phyloP scores from a whole-genome alignment of 2,113 vertebrate genomes.

The Myiopsitta monachus region DNA sequence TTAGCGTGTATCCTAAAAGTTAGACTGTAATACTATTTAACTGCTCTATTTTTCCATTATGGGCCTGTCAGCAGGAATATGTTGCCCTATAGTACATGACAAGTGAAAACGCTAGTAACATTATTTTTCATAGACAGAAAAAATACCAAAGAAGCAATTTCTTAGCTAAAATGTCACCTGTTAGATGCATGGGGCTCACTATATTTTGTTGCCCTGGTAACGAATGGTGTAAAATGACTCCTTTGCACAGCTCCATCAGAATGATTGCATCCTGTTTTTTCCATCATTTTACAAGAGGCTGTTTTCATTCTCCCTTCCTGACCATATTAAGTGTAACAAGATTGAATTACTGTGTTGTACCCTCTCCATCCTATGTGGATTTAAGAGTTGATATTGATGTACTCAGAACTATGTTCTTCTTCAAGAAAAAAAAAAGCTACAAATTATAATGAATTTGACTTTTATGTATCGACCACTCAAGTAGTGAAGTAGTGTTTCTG shows the following conservation, averaged over 20 bases:
- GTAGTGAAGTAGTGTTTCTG: slow-evolving; percentile 83
- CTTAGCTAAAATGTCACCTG: slow-evolving; percentile 87
- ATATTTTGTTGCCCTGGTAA: slow-evolving; percentile 87
- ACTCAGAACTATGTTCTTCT: slow-evolving; percentile 80
- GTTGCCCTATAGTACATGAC: slow-evolving; percentile 84
- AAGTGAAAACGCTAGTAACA: slow-evolving; percentile 84
- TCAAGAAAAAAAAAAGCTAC: slow-evolving; percentile 81
- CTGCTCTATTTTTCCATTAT: slow-evolving; percentile 84
- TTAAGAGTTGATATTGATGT: slow-evolving; percentile 88
- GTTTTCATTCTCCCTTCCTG: slow-evolving; percentile 87
- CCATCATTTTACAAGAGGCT: slow-evolving; percentile 87
- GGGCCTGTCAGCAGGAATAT: slow-evolving; percentile 80
- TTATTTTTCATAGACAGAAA: slow-evolving; percentile 85
- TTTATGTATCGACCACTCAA: slow-evolving; percentile 83
- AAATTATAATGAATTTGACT: slow-evolving; percentile 90
- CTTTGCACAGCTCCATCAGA: slow-evolving; percentile 84
- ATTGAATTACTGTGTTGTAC: slow-evolving; percentile 85
- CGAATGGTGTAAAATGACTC: slow-evolving; percentile 86
- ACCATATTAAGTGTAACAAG: slow-evolving; percentile 85
- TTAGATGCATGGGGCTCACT: slow-evolving; percentile 84
- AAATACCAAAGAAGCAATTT: slow-evolving; percentile 86
- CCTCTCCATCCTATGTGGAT: slow-evolving; percentile 83
- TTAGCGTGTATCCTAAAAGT: slow-evolving; percentile 84
- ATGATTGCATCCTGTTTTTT: slow-evolving; percentile 88
- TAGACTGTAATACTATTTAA: slow-evolving; percentile 80